phyloP scores from a whole-genome alignment of 2,797 vertebrate genomes.

The Chelonia mydas region DNA sequence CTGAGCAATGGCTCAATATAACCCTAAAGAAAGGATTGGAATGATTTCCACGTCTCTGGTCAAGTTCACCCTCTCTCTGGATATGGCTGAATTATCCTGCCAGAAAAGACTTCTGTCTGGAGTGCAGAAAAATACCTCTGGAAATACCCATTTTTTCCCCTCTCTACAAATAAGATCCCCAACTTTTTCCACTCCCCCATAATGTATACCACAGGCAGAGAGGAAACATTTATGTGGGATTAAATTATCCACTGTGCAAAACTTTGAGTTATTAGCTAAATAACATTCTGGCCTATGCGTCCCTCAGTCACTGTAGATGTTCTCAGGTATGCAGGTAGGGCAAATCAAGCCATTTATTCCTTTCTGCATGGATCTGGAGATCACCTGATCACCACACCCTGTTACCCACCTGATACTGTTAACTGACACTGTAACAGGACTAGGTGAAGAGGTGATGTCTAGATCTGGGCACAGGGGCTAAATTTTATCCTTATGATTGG shows the following conservation, averaged over 20 bases:
- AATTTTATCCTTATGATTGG: neutral
- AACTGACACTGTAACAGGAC: neutral
- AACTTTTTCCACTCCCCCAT: neutral
- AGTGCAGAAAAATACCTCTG: neutral
- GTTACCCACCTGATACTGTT: neutral
- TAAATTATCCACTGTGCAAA: neutral
- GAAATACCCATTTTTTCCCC: neutral
- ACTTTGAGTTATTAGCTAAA: neutral
- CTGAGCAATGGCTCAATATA: neutral
- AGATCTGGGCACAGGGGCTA: neutral
- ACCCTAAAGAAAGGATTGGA: neutral
- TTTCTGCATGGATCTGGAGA: neutral
- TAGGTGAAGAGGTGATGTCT: neutral
- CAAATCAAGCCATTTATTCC: neutral
- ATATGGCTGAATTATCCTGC: neutral
- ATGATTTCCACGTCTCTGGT: neutral
- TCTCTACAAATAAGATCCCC: neutral
- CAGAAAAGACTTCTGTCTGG: neutral
- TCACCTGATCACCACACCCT: neutral
- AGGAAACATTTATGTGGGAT: neutral
- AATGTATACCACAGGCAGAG: neutral
- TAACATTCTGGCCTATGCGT: neutral
- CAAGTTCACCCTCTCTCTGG: neutral
- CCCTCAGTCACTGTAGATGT: neutral
- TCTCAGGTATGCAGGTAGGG: neutral